A percentile compares a stretch with the other conserved stretches of the same genome.
Evolutionary conservation across 2,888 invertebrate genomes (phyloP).

Genomic region (Rhopalosiphum nymphaeae): DNA sequence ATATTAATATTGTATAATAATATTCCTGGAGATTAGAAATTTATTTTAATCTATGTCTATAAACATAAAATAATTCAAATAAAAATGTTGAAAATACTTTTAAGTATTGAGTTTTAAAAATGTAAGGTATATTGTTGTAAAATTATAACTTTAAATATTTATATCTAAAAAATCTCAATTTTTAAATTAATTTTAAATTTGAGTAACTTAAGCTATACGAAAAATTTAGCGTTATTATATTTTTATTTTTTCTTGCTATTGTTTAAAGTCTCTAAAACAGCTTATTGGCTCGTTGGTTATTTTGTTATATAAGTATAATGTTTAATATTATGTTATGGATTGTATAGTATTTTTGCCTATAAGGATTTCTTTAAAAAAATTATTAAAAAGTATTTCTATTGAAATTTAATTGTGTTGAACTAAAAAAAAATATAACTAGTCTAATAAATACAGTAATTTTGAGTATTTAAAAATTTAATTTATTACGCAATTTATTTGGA

Average conservation of each 20-base stretch:
- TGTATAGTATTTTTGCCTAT: neutral
- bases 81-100: no score
- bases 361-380: neutral
- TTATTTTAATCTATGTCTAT: no score
- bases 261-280: neutral
- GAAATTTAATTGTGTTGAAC: neutral
- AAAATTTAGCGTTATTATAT: neutral
- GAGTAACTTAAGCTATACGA: neutral
- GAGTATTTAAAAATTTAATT: neutral
- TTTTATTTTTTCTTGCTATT: neutral
- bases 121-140: no score
- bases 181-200: no score
- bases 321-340: neutral
- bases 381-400: neutral
- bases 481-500: neutral
- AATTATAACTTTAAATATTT: no score
- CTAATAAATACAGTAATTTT: neutral
- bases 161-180: neutral
- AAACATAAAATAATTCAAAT: no score
- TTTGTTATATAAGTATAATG: neutral
- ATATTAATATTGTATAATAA: neutral
- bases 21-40: neutral
- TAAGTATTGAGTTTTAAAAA: no score
- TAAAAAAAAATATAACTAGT: neutral
- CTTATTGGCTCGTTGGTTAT: neutral